Conservation (phyloP, 2,888 invertebrate genomes). For the Drosophila suboccidentalis region DNA sequence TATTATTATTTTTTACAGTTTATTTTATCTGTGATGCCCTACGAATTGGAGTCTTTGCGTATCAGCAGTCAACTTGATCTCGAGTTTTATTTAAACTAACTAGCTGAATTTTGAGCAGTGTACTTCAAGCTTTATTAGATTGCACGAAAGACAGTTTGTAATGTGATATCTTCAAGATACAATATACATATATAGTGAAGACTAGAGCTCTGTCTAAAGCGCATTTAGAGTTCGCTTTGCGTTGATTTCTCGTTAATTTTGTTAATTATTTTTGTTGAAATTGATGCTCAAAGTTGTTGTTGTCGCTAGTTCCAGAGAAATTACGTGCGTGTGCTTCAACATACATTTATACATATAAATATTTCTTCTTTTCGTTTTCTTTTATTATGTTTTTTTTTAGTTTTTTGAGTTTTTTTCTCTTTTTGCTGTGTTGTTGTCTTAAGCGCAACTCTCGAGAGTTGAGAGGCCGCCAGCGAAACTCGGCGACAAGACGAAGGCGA, state of each 20-base stretch:
- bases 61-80: not conserved
- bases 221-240: constrained; percentile 10
- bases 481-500: constrained; percentile 39
- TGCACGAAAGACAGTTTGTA: not conserved
- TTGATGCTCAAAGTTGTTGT: constrained; percentile 26
- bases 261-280: constrained; percentile 72
- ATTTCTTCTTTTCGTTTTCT: constrained; percentile 15
- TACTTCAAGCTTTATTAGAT: too few relatives aligned
- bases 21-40: not conserved
- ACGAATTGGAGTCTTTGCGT: not conserved
- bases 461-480: constrained; percentile 11
- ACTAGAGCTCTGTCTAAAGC: constrained; percentile 4
- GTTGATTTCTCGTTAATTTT: constrained; percentile 55
- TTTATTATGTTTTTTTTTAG: constrained; percentile 10
- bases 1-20: constrained; percentile 11
- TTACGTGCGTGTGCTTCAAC: constrained; percentile 71
- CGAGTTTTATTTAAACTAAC: not conserved
- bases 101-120: not conserved
- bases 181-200: too few relatives aligned
- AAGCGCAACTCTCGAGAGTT: constrained; percentile 20
- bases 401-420: constrained; percentile 9
- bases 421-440: not conserved
- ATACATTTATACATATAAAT: not conserved
- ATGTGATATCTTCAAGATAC: not conserved
- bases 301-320: constrained; percentile 67